Conservation (phyloP, 2,113 vertebrate species). For the Mugil cephalus region DNA sequence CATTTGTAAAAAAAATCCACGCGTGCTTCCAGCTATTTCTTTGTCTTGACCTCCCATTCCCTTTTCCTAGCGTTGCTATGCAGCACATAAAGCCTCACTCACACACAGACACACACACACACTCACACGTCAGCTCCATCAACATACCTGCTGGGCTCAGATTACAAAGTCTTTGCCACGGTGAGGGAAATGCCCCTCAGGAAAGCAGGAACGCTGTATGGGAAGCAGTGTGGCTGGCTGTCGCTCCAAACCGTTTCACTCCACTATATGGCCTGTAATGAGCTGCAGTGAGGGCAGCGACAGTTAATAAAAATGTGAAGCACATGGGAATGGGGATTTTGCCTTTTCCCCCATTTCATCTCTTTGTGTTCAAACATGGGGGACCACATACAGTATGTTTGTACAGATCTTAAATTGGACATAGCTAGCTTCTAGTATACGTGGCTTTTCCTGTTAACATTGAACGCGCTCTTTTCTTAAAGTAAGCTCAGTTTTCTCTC, state of each 20-base stretch:
- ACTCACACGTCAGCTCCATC: slow-evolving; percentile 46
- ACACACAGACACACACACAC: slow-evolving; percentile 13
- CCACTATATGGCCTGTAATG: slow-evolving; percentile 50
- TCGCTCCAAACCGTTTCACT: slow-evolving; percentile 57
- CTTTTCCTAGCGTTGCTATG: slow-evolving; percentile 38
- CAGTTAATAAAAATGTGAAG: slow-evolving; percentile 59
- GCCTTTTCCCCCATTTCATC: slow-evolving; percentile 50
- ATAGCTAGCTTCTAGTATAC: slow-evolving; percentile 17
- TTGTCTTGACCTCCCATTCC: slow-evolving; percentile 29
- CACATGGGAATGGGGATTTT: slow-evolving; percentile 51
- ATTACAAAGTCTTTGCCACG: slow-evolving; percentile 69
- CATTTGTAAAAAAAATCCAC: too few relatives aligned
- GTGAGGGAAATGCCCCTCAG: slow-evolving; percentile 67
- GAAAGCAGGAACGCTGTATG: slow-evolving; percentile 54
- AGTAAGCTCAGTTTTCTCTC: slow-evolving; percentile 18
- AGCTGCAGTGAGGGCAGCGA: slow-evolving; percentile 61
- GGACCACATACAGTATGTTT: slow-evolving; percentile 29
- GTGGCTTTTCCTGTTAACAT: not conserved
- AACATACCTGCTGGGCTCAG: slow-evolving; percentile 70
- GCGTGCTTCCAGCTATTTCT: slow-evolving; percentile 15
- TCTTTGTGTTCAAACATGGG: slow-evolving; percentile 30
- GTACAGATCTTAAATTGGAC: slow-evolving; percentile 41
- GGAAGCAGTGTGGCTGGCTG: slow-evolving; percentile 47
- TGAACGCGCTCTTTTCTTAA: slow-evolving; percentile 1
- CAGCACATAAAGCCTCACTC: slow-evolving; percentile 18